Evolutionary conservation across 2,888 invertebrate species (phyloP).

Genomic region (Ormyrus thymus): DNA sequence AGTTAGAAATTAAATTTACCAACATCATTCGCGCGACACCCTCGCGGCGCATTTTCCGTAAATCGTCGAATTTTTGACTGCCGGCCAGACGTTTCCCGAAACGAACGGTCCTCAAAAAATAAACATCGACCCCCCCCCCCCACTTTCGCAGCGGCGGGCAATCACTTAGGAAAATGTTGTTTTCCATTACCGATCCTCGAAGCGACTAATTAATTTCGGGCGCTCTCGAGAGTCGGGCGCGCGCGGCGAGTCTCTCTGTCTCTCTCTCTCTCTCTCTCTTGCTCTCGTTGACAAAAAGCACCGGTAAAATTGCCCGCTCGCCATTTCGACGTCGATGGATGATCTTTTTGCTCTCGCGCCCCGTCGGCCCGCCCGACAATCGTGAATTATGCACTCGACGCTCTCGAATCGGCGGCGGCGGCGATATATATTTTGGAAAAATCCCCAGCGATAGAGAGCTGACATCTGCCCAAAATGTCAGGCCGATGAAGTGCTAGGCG

Average conservation of each 20-base stretch:
- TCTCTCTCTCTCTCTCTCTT: too few relatives aligned
- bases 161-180: too few relatives aligned
- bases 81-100: too few relatives aligned
- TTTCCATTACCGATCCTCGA: too few relatives aligned
- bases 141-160: too few relatives aligned
- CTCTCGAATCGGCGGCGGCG: not conserved
- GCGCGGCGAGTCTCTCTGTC: too few relatives aligned
- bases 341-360: conserved; percentile 45
- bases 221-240: not conserved
- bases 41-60: too few relatives aligned
- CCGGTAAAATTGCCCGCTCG: conserved; percentile 40
- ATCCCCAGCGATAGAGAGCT: conserved; percentile 22
- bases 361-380: conserved; percentile 12
- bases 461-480: conserved; percentile 42
- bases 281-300: conserved; percentile 21
- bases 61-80: too few relatives aligned
- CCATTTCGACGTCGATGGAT: conserved; percentile 42
- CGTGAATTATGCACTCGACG: conserved; percentile 44
- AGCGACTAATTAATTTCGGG: conserved; percentile 10
- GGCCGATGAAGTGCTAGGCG: conserved; percentile 46
- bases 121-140: too few relatives aligned
- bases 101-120: too few relatives aligned
- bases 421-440: conserved; percentile 31
- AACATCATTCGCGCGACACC: too few relatives aligned
- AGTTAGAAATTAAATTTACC: too few relatives aligned